A percentile compares a stretch with the other conserved stretches of the same genome.
Evolutionary conservation across 2,797 vertebrate genomes (phyloP).

Genomic region (Gymnodraco acuticeps): DNA sequence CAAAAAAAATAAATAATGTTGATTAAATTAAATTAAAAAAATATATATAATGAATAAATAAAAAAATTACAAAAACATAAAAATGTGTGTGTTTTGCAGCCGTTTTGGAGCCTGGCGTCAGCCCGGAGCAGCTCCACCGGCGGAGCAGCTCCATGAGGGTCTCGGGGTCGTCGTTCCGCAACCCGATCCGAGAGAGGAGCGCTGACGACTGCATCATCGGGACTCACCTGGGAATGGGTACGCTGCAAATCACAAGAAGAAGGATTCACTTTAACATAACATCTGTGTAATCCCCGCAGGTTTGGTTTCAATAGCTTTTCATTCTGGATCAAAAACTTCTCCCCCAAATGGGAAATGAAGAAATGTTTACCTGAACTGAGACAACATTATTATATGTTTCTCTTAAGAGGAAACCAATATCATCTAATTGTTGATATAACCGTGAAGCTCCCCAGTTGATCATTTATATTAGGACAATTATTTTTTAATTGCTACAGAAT

Average conservation of each 20-base stretch:
- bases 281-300: neutral
- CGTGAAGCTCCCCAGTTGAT: no score
- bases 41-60: no score
- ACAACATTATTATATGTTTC: no score
- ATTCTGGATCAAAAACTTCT: neutral
- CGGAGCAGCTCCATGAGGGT: conserved; percentile 90
- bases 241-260: conserved; percentile 17
- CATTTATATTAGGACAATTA: no score
- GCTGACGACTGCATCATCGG: conserved; percentile 88
- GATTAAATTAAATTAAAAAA: no score
- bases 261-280: neutral
- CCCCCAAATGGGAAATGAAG: no score
- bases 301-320: neutral
- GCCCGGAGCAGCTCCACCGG: conserved; percentile 81
- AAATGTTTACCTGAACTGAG: neutral
- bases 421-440: no score
- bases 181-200: conserved; percentile 84
- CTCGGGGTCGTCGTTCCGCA: conserved; percentile 84
- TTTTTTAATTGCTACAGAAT: no score
- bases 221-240: conserved; percentile 88
- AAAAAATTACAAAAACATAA: no score
- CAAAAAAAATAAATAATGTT: no score
- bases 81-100: conserved; percentile 28
- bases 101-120: conserved; percentile 65
- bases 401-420: no score